phyloP scores from a whole-genome alignment of 2,113 vertebrate genomes.

The Lepus americanus region DNA sequence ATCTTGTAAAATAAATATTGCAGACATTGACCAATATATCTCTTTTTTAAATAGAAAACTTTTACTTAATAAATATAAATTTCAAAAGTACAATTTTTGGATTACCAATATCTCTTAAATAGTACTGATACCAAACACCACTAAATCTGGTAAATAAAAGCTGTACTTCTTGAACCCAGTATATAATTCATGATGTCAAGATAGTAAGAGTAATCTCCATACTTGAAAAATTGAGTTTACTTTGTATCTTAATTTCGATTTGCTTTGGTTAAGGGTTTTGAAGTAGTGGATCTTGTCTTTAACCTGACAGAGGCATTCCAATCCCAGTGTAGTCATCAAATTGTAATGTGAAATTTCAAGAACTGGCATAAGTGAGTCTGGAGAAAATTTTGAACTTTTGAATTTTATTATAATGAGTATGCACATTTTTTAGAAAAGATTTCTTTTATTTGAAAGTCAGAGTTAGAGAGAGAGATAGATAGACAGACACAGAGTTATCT shows the following conservation, averaged over 20 bases:
- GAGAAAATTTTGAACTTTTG: slow-evolving; percentile 11
- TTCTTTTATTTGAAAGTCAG: no score
- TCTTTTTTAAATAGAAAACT: no score
- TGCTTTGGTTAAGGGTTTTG: slow-evolving; percentile 14
- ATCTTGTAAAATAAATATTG: slow-evolving; percentile 34
- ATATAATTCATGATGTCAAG: background rate
- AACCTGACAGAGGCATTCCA: background rate
- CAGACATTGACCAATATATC: background rate
- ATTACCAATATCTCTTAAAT: background rate
- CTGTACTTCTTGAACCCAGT: background rate
- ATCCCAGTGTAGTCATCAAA: background rate
- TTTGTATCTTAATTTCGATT: slow-evolving; percentile 42
- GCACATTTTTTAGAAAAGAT: no score
- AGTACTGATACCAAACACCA: background rate
- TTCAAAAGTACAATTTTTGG: no score
- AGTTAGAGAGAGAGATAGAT: no score
- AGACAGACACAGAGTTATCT: no score
- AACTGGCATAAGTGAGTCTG: background rate
- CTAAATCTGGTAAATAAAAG: slow-evolving; percentile 13
- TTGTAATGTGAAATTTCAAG: background rate
- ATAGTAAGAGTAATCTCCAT: background rate
- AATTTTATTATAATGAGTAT: slow-evolving; percentile 11
- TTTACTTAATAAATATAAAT: no score
- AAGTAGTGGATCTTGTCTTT: background rate
- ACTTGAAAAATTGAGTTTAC: slow-evolving; percentile 39